Conservation (phyloP, 2,888 invertebrate species). For the Geotrupes spiniger region DNA sequence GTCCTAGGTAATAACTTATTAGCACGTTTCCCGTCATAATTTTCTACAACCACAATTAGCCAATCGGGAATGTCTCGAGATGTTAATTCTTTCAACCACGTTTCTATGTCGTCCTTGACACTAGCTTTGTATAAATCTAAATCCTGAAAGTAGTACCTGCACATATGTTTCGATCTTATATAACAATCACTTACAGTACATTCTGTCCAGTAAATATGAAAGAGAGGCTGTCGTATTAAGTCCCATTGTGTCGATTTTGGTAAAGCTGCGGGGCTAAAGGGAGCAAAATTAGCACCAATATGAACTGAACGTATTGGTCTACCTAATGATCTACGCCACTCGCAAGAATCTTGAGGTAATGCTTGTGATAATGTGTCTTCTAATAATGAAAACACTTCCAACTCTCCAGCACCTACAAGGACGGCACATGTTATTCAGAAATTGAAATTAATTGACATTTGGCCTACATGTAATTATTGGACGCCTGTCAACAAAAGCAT, state of each 20-base stretch:
- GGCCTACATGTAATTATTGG: conserved; percentile 70
- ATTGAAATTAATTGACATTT: conserved; percentile 1
- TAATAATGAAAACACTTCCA: conserved; percentile 78
- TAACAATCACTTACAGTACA: conserved; percentile 70
- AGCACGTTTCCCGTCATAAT: conserved; percentile 85
- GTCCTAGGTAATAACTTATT: conserved; percentile 89
- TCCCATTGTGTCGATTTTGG: conserved; percentile 73
- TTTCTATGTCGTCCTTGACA: conserved; percentile 85
- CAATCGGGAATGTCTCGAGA: conserved; percentile 80
- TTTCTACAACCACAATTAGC: conserved; percentile 91
- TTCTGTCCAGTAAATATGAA: conserved; percentile 94
- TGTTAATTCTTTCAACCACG: conserved; percentile 79
- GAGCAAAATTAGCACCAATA: conserved; percentile 77
- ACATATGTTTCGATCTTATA: conserved; percentile 7
- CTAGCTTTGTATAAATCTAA: conserved; percentile 85
- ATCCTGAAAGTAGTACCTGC: conserved; percentile 62
- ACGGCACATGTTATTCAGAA: not conserved
- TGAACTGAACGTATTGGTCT: conserved; percentile 81
- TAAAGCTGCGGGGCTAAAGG: conserved; percentile 71
- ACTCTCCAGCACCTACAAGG: conserved; percentile 69
- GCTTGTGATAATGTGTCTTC: conserved; percentile 74
- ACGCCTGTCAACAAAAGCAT: conserved; percentile 43
- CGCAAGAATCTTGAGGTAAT: conserved; percentile 82
- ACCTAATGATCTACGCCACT: conserved; percentile 90
- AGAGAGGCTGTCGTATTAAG: conserved; percentile 82